Evolutionary conservation across 92 coral and sea anemone genomes (phyloP), one percentile per base, ranked within the genome.

Genomic region (Actinostola sp.): DNA sequence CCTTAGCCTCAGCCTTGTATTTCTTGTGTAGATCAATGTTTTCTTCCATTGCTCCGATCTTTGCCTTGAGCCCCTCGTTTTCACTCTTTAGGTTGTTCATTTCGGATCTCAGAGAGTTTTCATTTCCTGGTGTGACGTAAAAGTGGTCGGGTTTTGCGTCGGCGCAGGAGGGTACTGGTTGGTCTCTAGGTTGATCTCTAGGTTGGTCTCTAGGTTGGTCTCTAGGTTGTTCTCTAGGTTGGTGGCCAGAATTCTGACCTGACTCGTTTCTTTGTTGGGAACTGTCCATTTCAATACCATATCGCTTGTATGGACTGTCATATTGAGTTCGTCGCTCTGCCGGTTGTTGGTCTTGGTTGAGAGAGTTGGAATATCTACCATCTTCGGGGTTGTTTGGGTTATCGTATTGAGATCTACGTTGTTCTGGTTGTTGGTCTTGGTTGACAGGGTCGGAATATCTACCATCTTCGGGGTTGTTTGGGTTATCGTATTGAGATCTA

Each of bases 1-100:
- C 89, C 60, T 84, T 88, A 3, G 89, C 92, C 68, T 93, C 98
- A 15, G 82, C 82, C 67, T 93, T 93, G 79, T 85, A 93, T 57
- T 77, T 84, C 69, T 88, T 92, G 43, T 88, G 97, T 25, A 93
- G 90, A 30, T 79, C 80, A 31, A 93, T 93, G 52, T 93, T 93
- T 63, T 93, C 98, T 56, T 93, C 94, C 85, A 93, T 83, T 1
- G 90, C 98, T 44, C 34, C 75, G 7, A 93, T 80, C 53, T 93
- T 91, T 36, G 98, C 92, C 66, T 85, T 93, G 45, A 91, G 75
- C 0, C 98, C 98, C 60, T 90, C 90, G 51, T 90, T 88, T 72
- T 93, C 98, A 25, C 85, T 71, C 72, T 77, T 79, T 75, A 93
- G 52, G 27, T 72, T 82, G 24, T 55, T 84, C 2, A 90, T 89